phyloP scores from a whole-genome alignment of 2,888 invertebrate genomes.

The Craniophora ligustri region DNA sequence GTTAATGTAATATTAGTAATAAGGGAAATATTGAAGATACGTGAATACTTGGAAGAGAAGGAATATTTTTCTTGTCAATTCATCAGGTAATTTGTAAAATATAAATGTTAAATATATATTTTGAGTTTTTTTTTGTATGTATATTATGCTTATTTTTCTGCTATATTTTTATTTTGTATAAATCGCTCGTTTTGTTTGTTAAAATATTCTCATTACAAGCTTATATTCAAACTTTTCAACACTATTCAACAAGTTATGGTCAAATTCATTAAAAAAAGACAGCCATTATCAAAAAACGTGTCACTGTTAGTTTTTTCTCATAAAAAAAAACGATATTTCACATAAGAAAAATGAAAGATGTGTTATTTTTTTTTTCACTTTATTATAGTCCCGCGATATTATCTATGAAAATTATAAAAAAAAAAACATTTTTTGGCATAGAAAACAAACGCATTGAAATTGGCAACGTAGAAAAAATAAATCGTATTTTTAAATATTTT shows the following conservation, averaged over 20 bases:
- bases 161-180: conserved; percentile 10
- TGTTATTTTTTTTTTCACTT: too few species aligned
- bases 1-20: conserved; percentile 53
- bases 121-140: neutral
- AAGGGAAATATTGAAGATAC: conserved; percentile 30
- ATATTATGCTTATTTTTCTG: conserved; percentile 4
- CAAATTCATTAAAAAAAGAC: too few species aligned
- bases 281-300: too few species aligned
- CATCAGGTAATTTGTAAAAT: conserved; percentile 48
- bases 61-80: conserved; percentile 36
- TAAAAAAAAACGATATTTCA: too few species aligned
- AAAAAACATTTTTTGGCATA: too few species aligned
- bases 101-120: conserved; percentile 10
- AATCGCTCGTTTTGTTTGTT: conserved; percentile 12
- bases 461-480: too few species aligned
- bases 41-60: conserved; percentile 37
- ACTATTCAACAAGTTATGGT: conserved; percentile 4
- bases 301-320: too few species aligned
- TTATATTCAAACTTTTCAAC: neutral
- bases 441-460: too few species aligned
- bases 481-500: neutral
- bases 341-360: too few species aligned
- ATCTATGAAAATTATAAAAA: too few species aligned
- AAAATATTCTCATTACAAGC: conserved; percentile 17
- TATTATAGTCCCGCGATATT: too few species aligned